Conservation (phyloP, 2,797 vertebrate species). For the Eidolon dupreanum region DNA sequence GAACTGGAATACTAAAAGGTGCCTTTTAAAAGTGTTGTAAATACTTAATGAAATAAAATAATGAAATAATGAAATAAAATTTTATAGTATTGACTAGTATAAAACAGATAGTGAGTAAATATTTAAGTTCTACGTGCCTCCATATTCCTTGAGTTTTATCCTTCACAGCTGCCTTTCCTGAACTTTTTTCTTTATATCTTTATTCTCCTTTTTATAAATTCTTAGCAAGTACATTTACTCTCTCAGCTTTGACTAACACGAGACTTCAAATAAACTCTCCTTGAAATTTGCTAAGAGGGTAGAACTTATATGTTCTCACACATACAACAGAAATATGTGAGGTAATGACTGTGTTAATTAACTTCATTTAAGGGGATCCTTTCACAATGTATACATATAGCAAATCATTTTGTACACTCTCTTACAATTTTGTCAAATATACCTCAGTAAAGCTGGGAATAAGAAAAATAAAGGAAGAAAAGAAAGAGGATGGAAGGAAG, state of each 20-base stretch:
- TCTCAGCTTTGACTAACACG: background rate
- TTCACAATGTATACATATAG: background rate
- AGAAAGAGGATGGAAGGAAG: background rate
- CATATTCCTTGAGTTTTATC: background rate
- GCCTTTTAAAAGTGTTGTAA: background rate
- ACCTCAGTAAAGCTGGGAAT: background rate
- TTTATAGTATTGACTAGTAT: background rate
- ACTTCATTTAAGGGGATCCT: background rate
- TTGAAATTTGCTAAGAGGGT: background rate
- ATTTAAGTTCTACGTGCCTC: background rate
- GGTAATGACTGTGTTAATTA: background rate
- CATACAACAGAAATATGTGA: background rate
- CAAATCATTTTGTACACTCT: background rate
- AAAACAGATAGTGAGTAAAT: background rate
- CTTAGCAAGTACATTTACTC: background rate
- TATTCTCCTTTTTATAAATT: background rate
- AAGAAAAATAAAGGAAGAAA: background rate
- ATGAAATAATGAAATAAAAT: too few relatives aligned
- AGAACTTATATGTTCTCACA: background rate
- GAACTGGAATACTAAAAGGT: background rate
- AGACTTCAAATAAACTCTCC: background rate
- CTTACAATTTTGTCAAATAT: background rate
- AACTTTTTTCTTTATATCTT: background rate
- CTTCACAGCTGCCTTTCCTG: background rate
- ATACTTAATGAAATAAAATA: background rate